These are phyloP conservation scores for Lasioglossum leucozonium DNA, from an alignment of 2,888 invertebrate genomes.

Conservation along the genomic window DNA sequence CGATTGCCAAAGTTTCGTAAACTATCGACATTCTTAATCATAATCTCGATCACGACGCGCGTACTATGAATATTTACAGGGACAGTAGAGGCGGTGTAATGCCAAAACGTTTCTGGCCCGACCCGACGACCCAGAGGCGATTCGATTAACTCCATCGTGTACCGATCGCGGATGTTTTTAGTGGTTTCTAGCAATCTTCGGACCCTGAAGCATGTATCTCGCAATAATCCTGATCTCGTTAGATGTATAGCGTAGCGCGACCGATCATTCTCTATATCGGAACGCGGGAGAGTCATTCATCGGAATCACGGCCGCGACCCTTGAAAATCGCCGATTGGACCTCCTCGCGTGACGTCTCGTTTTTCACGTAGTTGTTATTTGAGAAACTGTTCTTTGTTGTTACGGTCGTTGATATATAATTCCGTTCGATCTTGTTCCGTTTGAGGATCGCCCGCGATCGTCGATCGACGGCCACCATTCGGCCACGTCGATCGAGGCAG, in stretches of 20 bases:
- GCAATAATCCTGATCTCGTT: conserved; percentile 69
- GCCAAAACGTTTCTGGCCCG: conserved; percentile 52
- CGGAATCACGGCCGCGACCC: not conserved
- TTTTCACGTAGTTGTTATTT: conserved; percentile 37
- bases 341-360: conserved; percentile 22
- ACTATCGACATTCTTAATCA: conserved; percentile 34
- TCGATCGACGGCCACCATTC: conserved; percentile 12
- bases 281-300: not conserved
- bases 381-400: conserved; percentile 37
- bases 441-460: conserved; percentile 15
- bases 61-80: conserved; percentile 42
- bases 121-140: conserved; percentile 23
- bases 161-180: conserved; percentile 50
- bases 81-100: conserved; percentile 47
- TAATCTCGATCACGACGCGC: conserved; percentile 10
- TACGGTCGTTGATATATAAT: conserved; percentile 37
- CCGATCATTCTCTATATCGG: conserved; percentile 32
- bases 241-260: conserved; percentile 54
- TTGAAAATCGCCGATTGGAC: not conserved
- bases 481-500: not conserved
- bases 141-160: conserved; percentile 36
- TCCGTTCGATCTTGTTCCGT: conserved; percentile 21
- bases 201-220: conserved; percentile 40
- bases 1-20: conserved; percentile 68
- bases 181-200: conserved; percentile 35